Conservation (phyloP, 2,888 invertebrate genomes). For the Drosophila ochracea region DNA sequence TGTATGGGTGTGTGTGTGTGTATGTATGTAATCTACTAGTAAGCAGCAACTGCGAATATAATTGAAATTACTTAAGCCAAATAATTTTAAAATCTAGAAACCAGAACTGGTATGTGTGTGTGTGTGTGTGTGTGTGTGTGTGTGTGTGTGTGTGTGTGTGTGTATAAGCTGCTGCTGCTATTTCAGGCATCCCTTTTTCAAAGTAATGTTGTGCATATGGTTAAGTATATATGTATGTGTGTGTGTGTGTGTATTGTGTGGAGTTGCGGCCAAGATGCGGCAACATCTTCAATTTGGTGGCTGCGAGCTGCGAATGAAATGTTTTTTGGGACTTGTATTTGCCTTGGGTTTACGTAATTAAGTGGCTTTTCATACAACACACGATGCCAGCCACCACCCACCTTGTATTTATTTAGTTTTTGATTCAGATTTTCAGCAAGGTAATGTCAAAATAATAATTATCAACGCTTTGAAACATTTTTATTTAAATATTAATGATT, state of each 20-base stretch:
- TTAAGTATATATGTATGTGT: background rate
- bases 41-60: background rate
- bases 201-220: background rate
- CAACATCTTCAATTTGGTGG: constrained; percentile 9
- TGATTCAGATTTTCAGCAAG: no score
- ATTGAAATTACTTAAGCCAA: constrained; percentile 20
- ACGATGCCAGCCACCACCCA: no score
- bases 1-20: background rate
- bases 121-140: background rate
- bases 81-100: background rate
- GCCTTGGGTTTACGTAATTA: background rate
- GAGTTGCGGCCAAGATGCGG: constrained; percentile 18
- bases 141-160: background rate
- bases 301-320: background rate
- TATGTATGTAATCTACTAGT: background rate
- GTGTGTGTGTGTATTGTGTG: background rate
- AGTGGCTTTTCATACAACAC: background rate
- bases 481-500: no score
- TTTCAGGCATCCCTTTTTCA: background rate
- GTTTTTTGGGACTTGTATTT: background rate
- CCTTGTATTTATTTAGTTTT: no score
- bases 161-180: background rate
- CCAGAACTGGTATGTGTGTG: background rate
- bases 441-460: no score
- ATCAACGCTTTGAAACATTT: no score